Base-by-base conservation (phyloP, 2,113 vertebrate genomes). In the Pomatorhinus ruficollis region DNA sequence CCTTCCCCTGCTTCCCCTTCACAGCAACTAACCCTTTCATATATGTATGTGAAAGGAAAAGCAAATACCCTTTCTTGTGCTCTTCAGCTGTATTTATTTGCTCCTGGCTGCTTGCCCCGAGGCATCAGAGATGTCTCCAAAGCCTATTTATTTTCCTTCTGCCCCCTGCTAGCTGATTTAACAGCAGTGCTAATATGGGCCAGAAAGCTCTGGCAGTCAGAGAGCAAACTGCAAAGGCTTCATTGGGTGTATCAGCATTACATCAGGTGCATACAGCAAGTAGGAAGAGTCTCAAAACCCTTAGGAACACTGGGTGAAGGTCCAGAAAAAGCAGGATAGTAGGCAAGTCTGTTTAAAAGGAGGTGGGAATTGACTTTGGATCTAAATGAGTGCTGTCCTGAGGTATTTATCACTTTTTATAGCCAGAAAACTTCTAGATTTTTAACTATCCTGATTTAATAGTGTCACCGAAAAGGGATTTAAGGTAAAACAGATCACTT, bases 11-110 rank as follows among this genome's bases (percentile, higher is more conserved):
- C 71, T 84, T 95, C 84, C 74, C 74, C 54, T 95, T 88, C 64
- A 64, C n/a, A 24, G 83, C 61, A 77, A 65, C 1, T 0, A 87
- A 31, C 56, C 28, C 87, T 89, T 96, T 92, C 79, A 91, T 75
- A 93, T 72, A 81, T 89, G 17, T 87, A 17, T 95, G 82, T 94
- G 74, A 96, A 96, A 95, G 75, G 60, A 88, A 95, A 97, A 96
- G 87, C 86, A 97, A 96, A 95, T 88, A 87, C 85, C 86, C 83
- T 90, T 96, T 92, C 83, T 93, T 96, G 89, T 87, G 87, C 81
- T 95, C 66, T 78, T 95, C 93, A 91, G 93, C 95, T 94, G 89
- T 94, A 97, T 96, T 94, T 96, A 95, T 97, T 95, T 94, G 85
- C 52, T 96, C 28, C 91, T 97, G 94, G 94, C 91, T 60, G 90